Base-by-base conservation (phyloP, 1,140 invertebrate genomes). In the Drosophila sturtevanti region DNA sequence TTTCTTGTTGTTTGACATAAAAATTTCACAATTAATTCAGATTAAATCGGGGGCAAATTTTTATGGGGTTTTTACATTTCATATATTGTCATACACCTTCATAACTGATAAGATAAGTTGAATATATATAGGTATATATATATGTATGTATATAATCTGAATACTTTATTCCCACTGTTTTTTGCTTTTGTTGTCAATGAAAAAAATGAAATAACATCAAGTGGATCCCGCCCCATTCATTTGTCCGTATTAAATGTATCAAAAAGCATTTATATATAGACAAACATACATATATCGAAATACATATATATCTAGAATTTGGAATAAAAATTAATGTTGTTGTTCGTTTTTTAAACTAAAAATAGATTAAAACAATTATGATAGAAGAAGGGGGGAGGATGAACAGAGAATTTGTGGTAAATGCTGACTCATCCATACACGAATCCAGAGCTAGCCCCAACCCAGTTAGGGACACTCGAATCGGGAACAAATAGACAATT, bases 401-500 rank as follows among this genome's bases (percentile, higher is more conserved):
- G 16, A 3, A 10, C 1, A 16, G 16, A n/a, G n/a, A n/a, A n/a
- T n/a, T n/a, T n/a, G 41, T 3, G 18, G 27, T 31, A 11, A 67
- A 54, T 35, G 67, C 77, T 81, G 80, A 82, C 41, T 72, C 81
- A 85, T 66, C 41, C 62, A 74, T 44, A 63, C 38, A 58, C 41
- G 63, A 18, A 18, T 56, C 59, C 11, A n/a, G 1, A 38, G 14
- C 51, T 52, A 60, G 52, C 61, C 60, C 41, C 41, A 44, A 12
- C 41, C 16, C 41, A 48, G 41, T 18, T 21, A 68, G 58, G 77
- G 69, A 58, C 78, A 79, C 81, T 86, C 68, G 64, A 82, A 68
- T 86, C 63, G 75, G 51, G 74, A 82, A 82, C 71, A 82, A 79
- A 74, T 79, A 77, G 64, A 87, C 71, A 86, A 87, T 87, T 76